Evolutionary conservation across 2,797 vertebrate genomes (phyloP).

Genomic region (Falco rusticolus): DNA sequence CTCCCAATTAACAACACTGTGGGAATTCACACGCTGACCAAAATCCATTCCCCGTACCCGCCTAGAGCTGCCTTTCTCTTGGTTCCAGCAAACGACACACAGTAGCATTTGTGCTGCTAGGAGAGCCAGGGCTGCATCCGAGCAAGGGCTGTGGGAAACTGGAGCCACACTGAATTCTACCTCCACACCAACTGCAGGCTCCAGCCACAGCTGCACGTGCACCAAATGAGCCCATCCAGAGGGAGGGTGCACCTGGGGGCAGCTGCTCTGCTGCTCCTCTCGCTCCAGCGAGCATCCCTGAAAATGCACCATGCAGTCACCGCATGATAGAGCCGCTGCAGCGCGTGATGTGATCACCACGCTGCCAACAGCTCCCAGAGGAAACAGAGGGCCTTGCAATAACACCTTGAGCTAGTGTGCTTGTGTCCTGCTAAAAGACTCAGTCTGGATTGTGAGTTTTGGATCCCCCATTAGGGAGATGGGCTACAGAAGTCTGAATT

Average conservation of each 20-base stretch:
- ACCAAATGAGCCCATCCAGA: neutral
- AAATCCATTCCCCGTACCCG: slow-evolving; percentile 22
- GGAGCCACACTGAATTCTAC: neutral
- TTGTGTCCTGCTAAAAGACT: neutral
- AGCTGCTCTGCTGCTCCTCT: slow-evolving; percentile 3
- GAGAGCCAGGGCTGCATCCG: neutral
- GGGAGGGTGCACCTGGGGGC: neutral
- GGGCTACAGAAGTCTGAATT: neutral
- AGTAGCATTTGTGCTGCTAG: neutral
- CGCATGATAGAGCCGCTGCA: accelerated
- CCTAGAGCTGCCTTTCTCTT: neutral
- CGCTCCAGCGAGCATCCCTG: neutral
- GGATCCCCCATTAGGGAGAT: neutral
- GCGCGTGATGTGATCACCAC: accelerated
- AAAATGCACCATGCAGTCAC: accelerated
- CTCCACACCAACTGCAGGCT: neutral
- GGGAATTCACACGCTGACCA: slow-evolving; percentile 42
- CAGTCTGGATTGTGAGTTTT: neutral
- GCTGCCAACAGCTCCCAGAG: neutral
- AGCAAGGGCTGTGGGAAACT: neutral
- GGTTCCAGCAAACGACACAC: neutral
- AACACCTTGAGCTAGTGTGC: neutral
- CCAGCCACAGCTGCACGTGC: neutral
- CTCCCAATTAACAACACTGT: neutral
- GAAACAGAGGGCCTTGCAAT: neutral